Conservation (phyloP, 1,140 invertebrate species). For the Laupala kohalensis region DNA sequence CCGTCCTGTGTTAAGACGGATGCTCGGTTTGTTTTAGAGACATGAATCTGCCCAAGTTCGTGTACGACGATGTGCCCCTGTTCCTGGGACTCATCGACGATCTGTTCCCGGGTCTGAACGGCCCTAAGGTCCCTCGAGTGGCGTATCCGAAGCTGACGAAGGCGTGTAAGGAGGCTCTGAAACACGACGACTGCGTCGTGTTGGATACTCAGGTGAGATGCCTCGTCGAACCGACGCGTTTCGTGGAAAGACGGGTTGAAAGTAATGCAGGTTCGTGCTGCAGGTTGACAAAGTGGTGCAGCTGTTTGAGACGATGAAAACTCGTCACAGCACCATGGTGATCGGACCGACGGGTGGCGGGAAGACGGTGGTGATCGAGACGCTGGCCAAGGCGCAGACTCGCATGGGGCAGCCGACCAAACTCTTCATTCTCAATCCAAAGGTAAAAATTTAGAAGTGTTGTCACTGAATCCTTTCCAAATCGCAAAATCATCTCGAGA, state of each 20-base stretch:
- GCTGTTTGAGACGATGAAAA: slow-evolving; percentile 88
- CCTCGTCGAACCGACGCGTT: background rate
- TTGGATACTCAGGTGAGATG: slow-evolving; percentile 56
- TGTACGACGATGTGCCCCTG: slow-evolving; percentile 77
- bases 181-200: slow-evolving; percentile 53
- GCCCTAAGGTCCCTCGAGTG: slow-evolving; percentile 72
- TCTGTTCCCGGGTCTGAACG: slow-evolving; percentile 78
- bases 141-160: slow-evolving; percentile 73
- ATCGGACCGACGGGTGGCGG: slow-evolving; percentile 84
- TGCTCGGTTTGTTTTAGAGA: slow-evolving; percentile 37
- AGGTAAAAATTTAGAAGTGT: too few relatives aligned
- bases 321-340: slow-evolving; percentile 78
- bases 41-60: slow-evolving; percentile 86
- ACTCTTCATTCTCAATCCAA: slow-evolving; percentile 65
- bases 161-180: slow-evolving; percentile 53
- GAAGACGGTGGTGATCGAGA: slow-evolving; percentile 74
- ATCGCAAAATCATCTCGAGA: too few relatives aligned
- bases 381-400: slow-evolving; percentile 59
- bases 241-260: too few relatives aligned
- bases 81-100: slow-evolving; percentile 79
- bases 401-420: slow-evolving; percentile 61
- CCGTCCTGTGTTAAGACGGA: background rate
- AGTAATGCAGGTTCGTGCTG: too few relatives aligned
- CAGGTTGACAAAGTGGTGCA: slow-evolving; percentile 80
- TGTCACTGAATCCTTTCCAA: too few relatives aligned